phyloP scores from a whole-genome alignment of 2,797 vertebrate species.

The Darevskia mixta region DNA sequence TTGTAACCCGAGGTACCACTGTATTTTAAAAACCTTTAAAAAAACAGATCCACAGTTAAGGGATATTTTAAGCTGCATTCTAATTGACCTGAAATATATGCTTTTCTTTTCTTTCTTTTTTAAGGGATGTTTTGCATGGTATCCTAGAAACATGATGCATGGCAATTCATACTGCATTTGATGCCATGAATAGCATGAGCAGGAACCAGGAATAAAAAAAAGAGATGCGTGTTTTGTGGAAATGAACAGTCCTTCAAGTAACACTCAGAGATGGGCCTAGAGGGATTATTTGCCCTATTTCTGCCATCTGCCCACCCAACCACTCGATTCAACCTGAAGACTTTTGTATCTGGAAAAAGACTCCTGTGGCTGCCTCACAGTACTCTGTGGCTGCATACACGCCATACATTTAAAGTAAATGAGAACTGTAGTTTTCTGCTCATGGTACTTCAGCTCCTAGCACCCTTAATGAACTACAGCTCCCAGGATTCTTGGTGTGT shows the following conservation, averaged over 20 bases:
- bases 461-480: too few species aligned
- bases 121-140: neutral
- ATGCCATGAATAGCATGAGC: neutral
- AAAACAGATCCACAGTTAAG: neutral
- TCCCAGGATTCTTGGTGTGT: too few species aligned
- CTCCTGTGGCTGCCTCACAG: neutral
- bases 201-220: neutral
- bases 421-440: too few species aligned
- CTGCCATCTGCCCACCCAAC: neutral
- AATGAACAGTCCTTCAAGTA: too few species aligned
- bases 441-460: too few species aligned
- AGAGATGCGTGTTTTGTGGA: neutral
- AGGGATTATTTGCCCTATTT: neutral
- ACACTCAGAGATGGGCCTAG: too few species aligned
- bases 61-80: neutral
- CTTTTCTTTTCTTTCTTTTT: too few species aligned
- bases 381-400: too few species aligned
- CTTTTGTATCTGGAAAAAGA: neutral
- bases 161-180: neutral
- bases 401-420: too few species aligned
- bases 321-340: neutral
- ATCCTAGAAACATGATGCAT: neutral
- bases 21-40: neutral
- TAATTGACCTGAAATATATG: neutral
- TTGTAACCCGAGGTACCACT: too few species aligned